phyloP scores from a whole-genome alignment of 2,888 invertebrate species.

The Tolmerus cingulatus region DNA sequence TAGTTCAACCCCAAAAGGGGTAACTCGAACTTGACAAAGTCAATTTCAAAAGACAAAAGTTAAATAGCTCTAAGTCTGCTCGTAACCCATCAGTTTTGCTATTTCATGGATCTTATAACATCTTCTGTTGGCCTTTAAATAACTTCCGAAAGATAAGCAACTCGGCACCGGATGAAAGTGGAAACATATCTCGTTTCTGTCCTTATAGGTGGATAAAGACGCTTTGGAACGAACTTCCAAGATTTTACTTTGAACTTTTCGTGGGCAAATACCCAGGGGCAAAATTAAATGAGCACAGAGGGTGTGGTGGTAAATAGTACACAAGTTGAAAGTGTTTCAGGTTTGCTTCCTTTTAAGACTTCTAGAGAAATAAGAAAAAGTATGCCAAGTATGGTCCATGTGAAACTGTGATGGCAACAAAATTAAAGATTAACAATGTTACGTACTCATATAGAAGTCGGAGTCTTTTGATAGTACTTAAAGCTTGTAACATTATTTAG shows the following conservation, averaged over 20 bases:
- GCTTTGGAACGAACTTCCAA: neutral
- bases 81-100: neutral
- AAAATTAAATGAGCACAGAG: neutral
- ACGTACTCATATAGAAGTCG: neutral
- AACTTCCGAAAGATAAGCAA: conserved; percentile 1
- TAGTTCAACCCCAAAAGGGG: neutral
- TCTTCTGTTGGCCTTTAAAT: conserved; percentile 3
- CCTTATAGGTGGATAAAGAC: neutral
- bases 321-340: neutral
- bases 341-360: neutral
- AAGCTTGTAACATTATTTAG: neutral
- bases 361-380: neutral
- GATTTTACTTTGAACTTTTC: neutral
- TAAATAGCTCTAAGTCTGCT: neutral
- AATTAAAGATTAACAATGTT: neutral
- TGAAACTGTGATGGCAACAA: neutral
- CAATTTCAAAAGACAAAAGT: neutral
- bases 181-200: neutral
- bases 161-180: neutral
- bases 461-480: neutral
- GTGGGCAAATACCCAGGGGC: neutral
- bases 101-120: neutral
- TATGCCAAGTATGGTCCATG: neutral
- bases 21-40: neutral
- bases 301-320: neutral